These are phyloP conservation scores for Eupeodes luniger DNA, from an alignment of 2,888 invertebrate genomes.

Conservation along the genomic window DNA sequence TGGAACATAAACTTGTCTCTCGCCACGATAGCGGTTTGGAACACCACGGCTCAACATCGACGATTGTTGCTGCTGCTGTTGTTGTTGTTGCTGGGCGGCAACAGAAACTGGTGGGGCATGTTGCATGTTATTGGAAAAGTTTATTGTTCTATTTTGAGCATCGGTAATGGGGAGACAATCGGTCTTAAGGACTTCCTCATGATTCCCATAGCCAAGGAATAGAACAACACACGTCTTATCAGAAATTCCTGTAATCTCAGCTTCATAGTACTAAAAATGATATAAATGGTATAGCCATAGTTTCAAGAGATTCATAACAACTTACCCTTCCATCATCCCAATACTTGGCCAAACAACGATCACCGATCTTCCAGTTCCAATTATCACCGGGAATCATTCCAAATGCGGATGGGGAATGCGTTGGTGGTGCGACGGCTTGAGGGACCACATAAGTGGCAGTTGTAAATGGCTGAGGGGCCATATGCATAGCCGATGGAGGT, in stretches of 20 bases:
- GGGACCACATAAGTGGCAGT: conserved; percentile 50
- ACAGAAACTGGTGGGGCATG: conserved; percentile 66
- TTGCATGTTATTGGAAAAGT: conserved; percentile 77
- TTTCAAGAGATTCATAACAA: conserved; percentile 26
- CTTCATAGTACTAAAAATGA: conserved; percentile 90
- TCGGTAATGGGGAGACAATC: conserved; percentile 90
- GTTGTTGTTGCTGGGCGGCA: conserved; percentile 39
- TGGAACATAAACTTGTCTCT: conserved; percentile 84
- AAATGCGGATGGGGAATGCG: conserved; percentile 83
- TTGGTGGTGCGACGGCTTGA: conserved; percentile 84
- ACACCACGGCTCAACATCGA: conserved; percentile 76
- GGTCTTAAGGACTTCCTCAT: conserved; percentile 93
- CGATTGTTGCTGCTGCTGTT: conserved; percentile 65
- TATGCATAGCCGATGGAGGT: conserved; percentile 61
- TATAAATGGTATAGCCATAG: background rate
- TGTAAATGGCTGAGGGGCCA: conserved; percentile 56
- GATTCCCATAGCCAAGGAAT: conserved; percentile 95
- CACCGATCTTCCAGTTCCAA: conserved; percentile 90
- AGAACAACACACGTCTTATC: conserved; percentile 93
- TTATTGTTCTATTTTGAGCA: conserved; percentile 80
- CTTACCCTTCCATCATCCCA: conserved; percentile 95
- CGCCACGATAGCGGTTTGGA: conserved; percentile 81
- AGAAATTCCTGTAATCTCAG: conserved; percentile 91
- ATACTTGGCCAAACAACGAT: conserved; percentile 94
- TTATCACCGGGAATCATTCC: conserved; percentile 81